Percentiles rank a stretch among this genome's conserved stretches.
These are phyloP conservation scores for Hydractinia echinata DNA, from an alignment of 30 jellyfish, hydroid and myxozoan species.

Conservation along the genomic window DNA sequence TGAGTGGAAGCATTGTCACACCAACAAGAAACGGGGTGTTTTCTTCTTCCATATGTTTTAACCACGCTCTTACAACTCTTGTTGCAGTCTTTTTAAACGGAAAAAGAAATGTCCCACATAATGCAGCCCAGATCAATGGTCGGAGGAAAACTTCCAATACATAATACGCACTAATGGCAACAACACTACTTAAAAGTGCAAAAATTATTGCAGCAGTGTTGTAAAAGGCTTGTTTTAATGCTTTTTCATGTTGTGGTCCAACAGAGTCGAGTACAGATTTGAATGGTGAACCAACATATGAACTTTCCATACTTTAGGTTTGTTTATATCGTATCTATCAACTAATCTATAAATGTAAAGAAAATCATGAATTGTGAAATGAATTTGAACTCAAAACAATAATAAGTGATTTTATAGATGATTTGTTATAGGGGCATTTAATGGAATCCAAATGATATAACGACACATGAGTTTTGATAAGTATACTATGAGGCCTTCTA, in stretches of 20 bases:
- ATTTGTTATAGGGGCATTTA: no score
- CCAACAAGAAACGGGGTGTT: slow-evolving; percentile 82
- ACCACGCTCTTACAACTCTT: slow-evolving; percentile 59
- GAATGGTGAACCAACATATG: slow-evolving; percentile 43
- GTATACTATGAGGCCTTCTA: no score
- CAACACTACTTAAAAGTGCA: slow-evolving; percentile 67
- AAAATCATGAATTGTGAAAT: no score
- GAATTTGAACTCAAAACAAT: no score
- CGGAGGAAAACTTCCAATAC: slow-evolving; percentile 81
- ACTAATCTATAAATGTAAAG: no score
- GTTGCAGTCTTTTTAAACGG: slow-evolving; percentile 86
- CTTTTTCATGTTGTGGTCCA: slow-evolving; percentile 81
- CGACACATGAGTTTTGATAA: no score
- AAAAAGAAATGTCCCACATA: slow-evolving; percentile 82
- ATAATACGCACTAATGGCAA: slow-evolving; percentile 62
- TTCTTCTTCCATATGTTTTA: slow-evolving; percentile 48
- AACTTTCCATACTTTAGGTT: no score
- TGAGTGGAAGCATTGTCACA: slow-evolving; percentile 60
- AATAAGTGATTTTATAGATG: no score
- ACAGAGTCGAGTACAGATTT: slow-evolving; percentile 54
- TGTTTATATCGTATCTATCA: no score
- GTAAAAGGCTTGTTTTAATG: slow-evolving; percentile 82
- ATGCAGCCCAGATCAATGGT: slow-evolving; percentile 94
- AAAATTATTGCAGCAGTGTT: slow-evolving; percentile 91
- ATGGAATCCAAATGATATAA: no score